Conservation (phyloP, 2,797 vertebrate species). For the Danio albolineatus region DNA sequence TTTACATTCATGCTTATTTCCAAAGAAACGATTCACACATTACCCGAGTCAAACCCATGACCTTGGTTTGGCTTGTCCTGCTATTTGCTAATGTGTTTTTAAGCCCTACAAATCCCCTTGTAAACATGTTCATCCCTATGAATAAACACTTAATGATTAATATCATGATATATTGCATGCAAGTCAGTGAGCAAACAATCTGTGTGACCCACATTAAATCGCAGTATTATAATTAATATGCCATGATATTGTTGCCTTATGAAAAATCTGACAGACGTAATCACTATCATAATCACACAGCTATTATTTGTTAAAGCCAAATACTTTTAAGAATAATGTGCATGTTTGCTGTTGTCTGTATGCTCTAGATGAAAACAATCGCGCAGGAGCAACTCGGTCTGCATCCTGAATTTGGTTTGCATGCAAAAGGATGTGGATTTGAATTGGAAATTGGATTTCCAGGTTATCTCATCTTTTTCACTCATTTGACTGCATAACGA, state of each 20-base stretch:
- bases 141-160: not conserved
- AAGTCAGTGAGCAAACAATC: not conserved
- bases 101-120: not conserved
- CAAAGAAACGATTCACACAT: not conserved
- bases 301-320: not conserved
- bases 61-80: not conserved
- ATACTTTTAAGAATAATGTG: not conserved
- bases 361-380: not conserved
- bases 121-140: not conserved
- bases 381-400: not conserved
- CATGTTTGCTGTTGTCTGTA: not conserved
- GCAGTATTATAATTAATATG: too few relatives aligned
- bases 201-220: not conserved
- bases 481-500: not conserved
- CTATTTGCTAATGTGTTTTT: not conserved
- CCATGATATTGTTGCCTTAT: too few relatives aligned
- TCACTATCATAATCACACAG: not conserved
- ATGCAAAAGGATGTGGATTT: conserved; percentile 25
- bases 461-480: not conserved
- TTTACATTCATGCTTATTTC: not conserved
- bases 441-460: conserved; percentile 18
- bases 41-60: not conserved
- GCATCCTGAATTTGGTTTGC: not conserved
- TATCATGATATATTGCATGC: not conserved
- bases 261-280: too few relatives aligned